phyloP scores from a whole-genome alignment of 2,797 vertebrate species.

The Diglossa cyanea region DNA sequence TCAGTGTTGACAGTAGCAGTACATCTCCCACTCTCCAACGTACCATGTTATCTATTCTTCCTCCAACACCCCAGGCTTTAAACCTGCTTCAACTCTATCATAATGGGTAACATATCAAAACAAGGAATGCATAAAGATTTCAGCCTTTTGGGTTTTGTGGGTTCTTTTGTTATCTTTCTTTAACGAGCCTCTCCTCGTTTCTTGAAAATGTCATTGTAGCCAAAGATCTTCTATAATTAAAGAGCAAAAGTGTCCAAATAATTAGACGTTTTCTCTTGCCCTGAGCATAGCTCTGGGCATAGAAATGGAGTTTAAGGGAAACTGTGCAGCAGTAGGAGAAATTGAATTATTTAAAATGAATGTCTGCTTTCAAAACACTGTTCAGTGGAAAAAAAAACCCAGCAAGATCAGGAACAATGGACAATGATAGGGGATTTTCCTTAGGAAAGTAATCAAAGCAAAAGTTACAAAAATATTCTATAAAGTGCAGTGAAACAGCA shows the following conservation, averaged over 20 bases:
- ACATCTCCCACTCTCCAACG: background rate
- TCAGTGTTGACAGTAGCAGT: background rate
- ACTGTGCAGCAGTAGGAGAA: background rate
- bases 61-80: background rate
- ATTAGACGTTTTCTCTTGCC: slow-evolving; percentile 59
- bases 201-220: slow-evolving; percentile 37
- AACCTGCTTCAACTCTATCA: background rate
- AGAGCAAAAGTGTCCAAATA: slow-evolving; percentile 57
- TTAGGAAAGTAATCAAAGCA: background rate
- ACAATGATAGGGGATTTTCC: background rate
- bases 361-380: background rate
- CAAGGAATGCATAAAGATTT: slow-evolving; percentile 3
- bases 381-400: background rate
- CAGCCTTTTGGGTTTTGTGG: background rate
- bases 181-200: background rate
- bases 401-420: background rate
- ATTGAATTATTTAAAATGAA: slow-evolving; percentile 68
- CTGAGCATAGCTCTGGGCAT: slow-evolving; percentile 37
- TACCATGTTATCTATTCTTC: background rate
- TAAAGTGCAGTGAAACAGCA: background rate
- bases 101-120: background rate
- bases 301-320: slow-evolving; percentile 60
- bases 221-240: slow-evolving; percentile 58
- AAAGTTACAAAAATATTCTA: background rate
- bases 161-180: background rate